Evolutionary conservation across 2,797 vertebrate genomes (phyloP).

Genomic region (Vespertilio murinus): DNA sequence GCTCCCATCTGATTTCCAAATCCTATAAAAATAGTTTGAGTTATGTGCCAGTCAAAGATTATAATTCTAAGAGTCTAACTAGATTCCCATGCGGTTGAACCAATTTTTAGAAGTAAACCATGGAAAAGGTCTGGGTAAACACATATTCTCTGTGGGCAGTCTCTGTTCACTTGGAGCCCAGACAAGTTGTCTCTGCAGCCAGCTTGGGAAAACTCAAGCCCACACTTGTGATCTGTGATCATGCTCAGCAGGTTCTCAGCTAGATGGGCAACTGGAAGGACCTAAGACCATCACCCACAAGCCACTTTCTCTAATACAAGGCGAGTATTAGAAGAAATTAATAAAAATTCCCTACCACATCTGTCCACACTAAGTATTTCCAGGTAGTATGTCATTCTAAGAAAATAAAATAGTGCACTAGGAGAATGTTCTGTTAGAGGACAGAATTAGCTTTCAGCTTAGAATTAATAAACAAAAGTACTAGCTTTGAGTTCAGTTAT

Average conservation of each 20-base stretch:
- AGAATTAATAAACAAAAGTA: slow-evolving; percentile 4
- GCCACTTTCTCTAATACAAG: background rate
- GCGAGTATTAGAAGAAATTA: background rate
- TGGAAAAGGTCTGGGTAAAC: slow-evolving; percentile 70
- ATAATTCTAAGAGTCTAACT: slow-evolving; percentile 71
- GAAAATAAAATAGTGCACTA: background rate
- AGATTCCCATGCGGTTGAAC: slow-evolving; percentile 71
- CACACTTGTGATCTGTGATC: background rate
- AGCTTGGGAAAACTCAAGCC: slow-evolving; percentile 42
- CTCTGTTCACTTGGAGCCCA: slow-evolving; percentile 55
- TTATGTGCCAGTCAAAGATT: slow-evolving; percentile 59
- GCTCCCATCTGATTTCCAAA: slow-evolving; percentile 63
- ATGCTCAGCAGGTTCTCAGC: slow-evolving; percentile 34
- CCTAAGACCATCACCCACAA: background rate
- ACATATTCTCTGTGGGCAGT: slow-evolving; percentile 69
- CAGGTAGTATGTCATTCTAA: slow-evolving; percentile 2
- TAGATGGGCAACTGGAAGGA: background rate
- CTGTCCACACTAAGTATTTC: background rate
- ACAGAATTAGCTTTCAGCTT: background rate
- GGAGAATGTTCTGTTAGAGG: slow-evolving; percentile 5
- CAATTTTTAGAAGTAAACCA: slow-evolving; percentile 76
- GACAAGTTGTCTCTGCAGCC: slow-evolving; percentile 59
- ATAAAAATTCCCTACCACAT: background rate
- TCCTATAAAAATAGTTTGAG: slow-evolving; percentile 60
- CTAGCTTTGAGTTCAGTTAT: slow-evolving; percentile 4